Base-by-base conservation (phyloP, 2,113 vertebrate species). In the Colistium nudipinnis region DNA sequence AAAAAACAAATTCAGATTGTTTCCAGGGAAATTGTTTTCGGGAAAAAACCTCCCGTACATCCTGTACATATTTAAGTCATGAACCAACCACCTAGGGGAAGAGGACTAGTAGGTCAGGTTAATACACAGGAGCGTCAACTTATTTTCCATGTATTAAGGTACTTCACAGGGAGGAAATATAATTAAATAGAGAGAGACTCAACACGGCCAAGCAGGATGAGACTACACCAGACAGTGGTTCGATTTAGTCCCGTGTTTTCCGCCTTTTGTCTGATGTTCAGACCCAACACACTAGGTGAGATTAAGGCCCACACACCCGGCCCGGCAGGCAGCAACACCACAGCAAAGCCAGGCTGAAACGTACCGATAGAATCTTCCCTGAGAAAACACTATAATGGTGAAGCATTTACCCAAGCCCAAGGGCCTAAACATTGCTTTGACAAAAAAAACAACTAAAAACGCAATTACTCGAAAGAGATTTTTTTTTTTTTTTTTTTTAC, bases 361-460 rank as follows among this genome's bases (percentile, higher is more conserved):
- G 31, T 35, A 74, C 62, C 4, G 44, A 83, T 65, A 31, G 74
- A 81, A 76, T 74, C 81, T 60, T 92, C 90, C 92, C 92, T 92
- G 91, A 92, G 90, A 85, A 83, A 76, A 71, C 16, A 80, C 56
- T 56, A 47, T 25, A 61, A 70, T 10, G 61, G 20, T 30, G 65
- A 85, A 84, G 79, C 54, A 47, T 57, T 80, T 47, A 68, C 56
- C 62, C 60, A 53, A 53, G 52, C 83, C 64, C 62, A 68, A 62
- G 31, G 54, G 48, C 74, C 64, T 47, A 47, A 54, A 61, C 20
- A 13, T 30, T 49, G 73, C 67, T 84, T 64, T 2, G 2, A 35
- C 5, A 27, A 17, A 60, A 61, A 30, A 54, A 33, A 20, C 16
- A 17, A 25, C 74, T 54, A 73, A 70, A 70, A 68, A 86, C 13